phyloP scores from a whole-genome alignment of 2,797 vertebrate species.

The Ctenopoma kingsleyae region DNA sequence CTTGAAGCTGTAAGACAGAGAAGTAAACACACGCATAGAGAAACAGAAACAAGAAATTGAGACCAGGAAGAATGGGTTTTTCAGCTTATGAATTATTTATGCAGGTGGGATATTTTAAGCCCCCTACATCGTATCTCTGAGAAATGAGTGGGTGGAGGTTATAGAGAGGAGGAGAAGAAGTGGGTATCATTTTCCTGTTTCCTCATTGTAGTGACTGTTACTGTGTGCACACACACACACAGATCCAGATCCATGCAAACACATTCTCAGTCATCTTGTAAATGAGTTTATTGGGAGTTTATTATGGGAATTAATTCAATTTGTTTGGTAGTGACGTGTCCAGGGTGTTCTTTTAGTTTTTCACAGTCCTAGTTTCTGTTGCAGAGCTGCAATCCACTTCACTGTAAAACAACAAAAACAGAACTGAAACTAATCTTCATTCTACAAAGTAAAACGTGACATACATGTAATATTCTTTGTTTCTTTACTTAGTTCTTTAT shows the following conservation, averaged over 20 bases:
- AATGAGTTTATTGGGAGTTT: constrained; percentile 7
- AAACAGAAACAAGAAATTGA: constrained; percentile 21
- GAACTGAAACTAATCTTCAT: not conserved
- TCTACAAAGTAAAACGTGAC: not conserved
- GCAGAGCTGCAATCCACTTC: not conserved
- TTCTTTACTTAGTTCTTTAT: not conserved
- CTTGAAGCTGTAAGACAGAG: not conserved
- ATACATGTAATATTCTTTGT: not conserved
- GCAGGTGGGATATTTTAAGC: constrained; percentile 76
- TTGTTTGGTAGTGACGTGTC: not conserved
- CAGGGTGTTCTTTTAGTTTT: not conserved
- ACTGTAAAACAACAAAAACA: not conserved
- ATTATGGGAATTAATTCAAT: not conserved
- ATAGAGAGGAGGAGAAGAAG: constrained; percentile 32
- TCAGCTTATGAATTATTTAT: constrained; percentile 77
- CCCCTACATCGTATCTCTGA: constrained; percentile 68
- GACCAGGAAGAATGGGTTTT: constrained; percentile 35
- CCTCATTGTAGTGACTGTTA: constrained; percentile 13
- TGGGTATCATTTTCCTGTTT: constrained; percentile 36
- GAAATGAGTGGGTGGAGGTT: constrained; percentile 52
- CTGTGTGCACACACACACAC: constrained; percentile 15
- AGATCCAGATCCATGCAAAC: not conserved
- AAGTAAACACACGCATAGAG: constrained; percentile 1
- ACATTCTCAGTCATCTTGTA: not conserved
- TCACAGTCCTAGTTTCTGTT: not conserved